Evolutionary conservation across 64 coral and sea anemone genomes (phyloP).

Genomic region (Montipora efflorescens): DNA sequence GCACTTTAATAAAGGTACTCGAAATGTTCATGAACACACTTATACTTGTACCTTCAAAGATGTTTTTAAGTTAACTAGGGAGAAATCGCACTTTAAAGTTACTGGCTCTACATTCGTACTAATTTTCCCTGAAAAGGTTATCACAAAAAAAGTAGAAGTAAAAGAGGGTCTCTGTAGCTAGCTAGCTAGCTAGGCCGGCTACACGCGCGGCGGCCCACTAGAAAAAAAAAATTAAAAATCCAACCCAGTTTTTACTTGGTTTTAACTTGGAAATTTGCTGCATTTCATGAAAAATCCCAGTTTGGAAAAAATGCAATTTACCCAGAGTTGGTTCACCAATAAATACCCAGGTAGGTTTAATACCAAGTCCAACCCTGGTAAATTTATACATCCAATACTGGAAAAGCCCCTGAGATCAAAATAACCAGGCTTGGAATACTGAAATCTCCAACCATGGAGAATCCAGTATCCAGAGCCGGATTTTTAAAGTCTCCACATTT

Average conservation of each 20-base stretch:
- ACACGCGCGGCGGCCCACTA: not conserved
- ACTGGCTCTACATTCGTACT: too few relatives aligned
- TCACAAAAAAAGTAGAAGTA: too few relatives aligned
- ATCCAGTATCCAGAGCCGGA: not conserved
- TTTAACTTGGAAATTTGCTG: slow-evolving; percentile 19
- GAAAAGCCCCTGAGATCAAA: slow-evolving; percentile 12
- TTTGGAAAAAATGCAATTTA: slow-evolving; percentile 33
- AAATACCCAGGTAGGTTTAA: slow-evolving; percentile 10
- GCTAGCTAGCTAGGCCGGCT: too few relatives aligned
- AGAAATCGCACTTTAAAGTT: too few relatives aligned
- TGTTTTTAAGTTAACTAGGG: too few relatives aligned
- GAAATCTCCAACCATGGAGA: slow-evolving; percentile 12
- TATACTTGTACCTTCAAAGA: too few relatives aligned
- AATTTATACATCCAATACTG: slow-evolving; percentile 10
- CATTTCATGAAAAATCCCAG: not conserved
- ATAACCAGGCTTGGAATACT: slow-evolving; percentile 1
- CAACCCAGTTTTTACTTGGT: slow-evolving; percentile 5
- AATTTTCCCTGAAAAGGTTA: too few relatives aligned
- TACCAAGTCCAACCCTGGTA: slow-evolving; percentile 10
- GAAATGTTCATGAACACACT: too few relatives aligned
- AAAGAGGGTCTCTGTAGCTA: too few relatives aligned
- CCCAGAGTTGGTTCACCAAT: slow-evolving; percentile 13
- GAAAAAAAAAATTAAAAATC: slow-evolving; percentile 15
- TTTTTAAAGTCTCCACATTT: slow-evolving; percentile 13
- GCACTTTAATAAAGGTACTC: too few relatives aligned